These are phyloP conservation scores for Eleutherodactylus coqui DNA, from an alignment of 2,797 vertebrate species.

Conservation along the genomic window DNA sequence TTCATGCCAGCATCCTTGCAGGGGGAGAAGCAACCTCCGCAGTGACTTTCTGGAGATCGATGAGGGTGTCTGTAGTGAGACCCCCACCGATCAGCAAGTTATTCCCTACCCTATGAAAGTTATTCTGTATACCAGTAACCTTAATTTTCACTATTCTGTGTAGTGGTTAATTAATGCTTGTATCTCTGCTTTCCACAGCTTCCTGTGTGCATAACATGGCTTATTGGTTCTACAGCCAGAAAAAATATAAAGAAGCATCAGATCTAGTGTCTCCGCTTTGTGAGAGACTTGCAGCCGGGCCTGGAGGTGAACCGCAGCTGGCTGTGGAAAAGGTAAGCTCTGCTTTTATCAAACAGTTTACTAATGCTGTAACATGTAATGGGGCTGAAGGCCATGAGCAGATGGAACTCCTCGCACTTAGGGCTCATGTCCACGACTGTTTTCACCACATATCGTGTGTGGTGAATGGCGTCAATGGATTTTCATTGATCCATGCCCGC, in stretches of 20 bases:
- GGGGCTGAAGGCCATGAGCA: background rate
- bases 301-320: constrained; percentile 69
- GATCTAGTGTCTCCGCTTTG: constrained; percentile 80
- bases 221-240: constrained; percentile 83
- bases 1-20: no score
- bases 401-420: background rate
- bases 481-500: no score
- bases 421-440: no score
- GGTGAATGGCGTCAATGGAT: no score
- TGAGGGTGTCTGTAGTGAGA: no score
- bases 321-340: constrained; percentile 78
- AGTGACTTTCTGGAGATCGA: no score
- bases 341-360: background rate
- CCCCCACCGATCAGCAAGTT: no score
- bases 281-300: constrained; percentile 71
- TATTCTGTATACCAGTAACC: no score
- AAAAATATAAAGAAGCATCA: constrained; percentile 80
- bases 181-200: constrained; percentile 69
- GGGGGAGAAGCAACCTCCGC: no score
- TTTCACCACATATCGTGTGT: no score
- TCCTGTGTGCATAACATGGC: constrained; percentile 81
- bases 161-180: background rate
- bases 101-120: no score
- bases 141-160: background rate
- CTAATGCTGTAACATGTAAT: background rate